Conservation (phyloP, 2,797 vertebrate genomes). For the Micropoecilia bifurca region DNA sequence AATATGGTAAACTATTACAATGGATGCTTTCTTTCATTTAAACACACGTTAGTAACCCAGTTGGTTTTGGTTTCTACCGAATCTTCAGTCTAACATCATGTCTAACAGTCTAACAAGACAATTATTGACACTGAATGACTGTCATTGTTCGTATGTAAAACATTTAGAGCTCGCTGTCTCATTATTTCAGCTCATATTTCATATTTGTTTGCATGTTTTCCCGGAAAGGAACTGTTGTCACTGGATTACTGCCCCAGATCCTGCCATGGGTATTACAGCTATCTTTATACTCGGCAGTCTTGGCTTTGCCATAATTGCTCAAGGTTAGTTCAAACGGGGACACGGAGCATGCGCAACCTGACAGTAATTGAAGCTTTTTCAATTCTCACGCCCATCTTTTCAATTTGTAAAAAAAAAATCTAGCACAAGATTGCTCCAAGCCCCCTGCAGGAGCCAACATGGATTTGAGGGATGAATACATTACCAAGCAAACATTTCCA, state of each 20-base stretch:
- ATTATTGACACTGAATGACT: not conserved
- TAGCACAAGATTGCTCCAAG: constrained; percentile 44
- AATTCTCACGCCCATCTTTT: not conserved
- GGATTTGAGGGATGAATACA: fast-evolving
- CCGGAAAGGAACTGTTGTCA: not conserved
- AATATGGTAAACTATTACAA: not conserved
- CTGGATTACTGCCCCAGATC: not conserved
- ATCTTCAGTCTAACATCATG: not conserved
- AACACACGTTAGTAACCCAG: not conserved
- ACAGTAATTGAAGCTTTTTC: not conserved
- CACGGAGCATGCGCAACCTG: not conserved
- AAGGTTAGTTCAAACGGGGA: constrained; percentile 49
- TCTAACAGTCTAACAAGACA: no score
- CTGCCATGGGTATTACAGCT: constrained; percentile 22
- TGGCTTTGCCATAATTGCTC: constrained; percentile 6
- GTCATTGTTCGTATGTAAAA: not conserved
- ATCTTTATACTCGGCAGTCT: constrained; percentile 39
- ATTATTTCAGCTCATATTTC: not conserved
- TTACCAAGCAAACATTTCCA: not conserved
- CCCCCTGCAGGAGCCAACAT: constrained; percentile 32
- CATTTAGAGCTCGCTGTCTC: not conserved
- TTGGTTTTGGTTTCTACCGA: not conserved
- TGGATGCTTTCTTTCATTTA: not conserved
- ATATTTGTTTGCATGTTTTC: not conserved
- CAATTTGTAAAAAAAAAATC: not conserved